phyloP scores from a whole-genome alignment of 2,888 invertebrate genomes.

The Aethes cnicana region DNA sequence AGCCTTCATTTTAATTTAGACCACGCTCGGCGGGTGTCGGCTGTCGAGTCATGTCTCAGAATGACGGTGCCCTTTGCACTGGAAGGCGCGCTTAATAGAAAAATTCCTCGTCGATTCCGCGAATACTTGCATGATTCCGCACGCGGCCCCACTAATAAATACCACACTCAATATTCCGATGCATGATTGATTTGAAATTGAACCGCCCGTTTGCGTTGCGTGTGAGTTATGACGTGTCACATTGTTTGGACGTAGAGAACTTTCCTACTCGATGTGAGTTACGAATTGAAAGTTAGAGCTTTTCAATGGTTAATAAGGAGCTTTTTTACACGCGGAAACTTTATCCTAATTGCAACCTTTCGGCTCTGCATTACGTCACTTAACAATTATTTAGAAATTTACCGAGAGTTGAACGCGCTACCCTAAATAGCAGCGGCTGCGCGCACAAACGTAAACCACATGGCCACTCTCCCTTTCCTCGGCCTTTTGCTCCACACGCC shows the following conservation, averaged over 20 bases:
- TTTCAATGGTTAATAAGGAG: too few species aligned
- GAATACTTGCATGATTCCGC: constrained; percentile 54
- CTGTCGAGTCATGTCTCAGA: constrained; percentile 49
- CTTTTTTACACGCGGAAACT: too few species aligned
- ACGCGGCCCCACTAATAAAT: constrained; percentile 34
- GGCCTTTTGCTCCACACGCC: constrained; percentile 7
- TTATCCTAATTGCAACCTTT: background rate
- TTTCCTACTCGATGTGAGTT: too few species aligned
- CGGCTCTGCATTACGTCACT: constrained; percentile 5
- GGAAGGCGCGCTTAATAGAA: constrained; percentile 53
- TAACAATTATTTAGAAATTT: constrained; percentile 8
- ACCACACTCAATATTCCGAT: constrained; percentile 32
- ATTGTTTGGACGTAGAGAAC: too few species aligned
- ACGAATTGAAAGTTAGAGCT: too few species aligned
- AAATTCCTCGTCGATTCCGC: constrained; percentile 52
- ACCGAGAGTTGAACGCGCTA: constrained; percentile 13
- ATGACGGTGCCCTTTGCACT: constrained; percentile 41
- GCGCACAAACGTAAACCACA: constrained; percentile 48
- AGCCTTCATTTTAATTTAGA: constrained; percentile 23
- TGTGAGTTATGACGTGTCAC: background rate
- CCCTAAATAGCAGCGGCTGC: constrained; percentile 31
- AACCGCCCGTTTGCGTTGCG: background rate
- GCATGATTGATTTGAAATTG: constrained; percentile 29
- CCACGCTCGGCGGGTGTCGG: constrained; percentile 15
- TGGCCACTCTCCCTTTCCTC: constrained; percentile 36